These are phyloP conservation scores for Molorchus minor DNA, from an alignment of 2,888 invertebrate genomes.

Conservation along the genomic window DNA sequence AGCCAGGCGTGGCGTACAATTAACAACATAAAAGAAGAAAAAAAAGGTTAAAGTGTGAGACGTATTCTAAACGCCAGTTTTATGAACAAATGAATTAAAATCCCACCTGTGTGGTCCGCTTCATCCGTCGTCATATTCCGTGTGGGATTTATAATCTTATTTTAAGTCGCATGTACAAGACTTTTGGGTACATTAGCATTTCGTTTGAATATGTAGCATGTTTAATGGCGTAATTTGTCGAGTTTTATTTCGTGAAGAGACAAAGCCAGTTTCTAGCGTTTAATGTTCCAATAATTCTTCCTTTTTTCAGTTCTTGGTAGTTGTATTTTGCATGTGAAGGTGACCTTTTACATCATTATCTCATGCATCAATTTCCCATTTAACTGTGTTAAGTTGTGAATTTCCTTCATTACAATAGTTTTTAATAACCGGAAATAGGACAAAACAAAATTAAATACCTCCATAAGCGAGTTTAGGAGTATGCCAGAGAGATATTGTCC, in stretches of 20 bases:
- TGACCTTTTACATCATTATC: no score
- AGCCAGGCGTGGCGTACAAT: slow-evolving; percentile 42
- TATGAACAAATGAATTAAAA: slow-evolving; percentile 35
- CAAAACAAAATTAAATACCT: no score
- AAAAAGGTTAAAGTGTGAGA: not conserved
- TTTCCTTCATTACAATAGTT: no score
- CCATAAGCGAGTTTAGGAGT: no score
- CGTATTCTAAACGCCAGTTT: slow-evolving; percentile 16
- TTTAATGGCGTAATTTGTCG: slow-evolving; percentile 17
- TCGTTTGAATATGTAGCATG: slow-evolving; percentile 20
- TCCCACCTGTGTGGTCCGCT: slow-evolving; percentile 41
- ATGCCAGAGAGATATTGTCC: no score
- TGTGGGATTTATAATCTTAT: slow-evolving; percentile 41
- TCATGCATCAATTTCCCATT: no score
- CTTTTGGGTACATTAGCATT: slow-evolving; percentile 31
- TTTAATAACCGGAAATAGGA: no score
- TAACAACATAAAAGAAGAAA: slow-evolving; percentile 35
- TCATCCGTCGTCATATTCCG: slow-evolving; percentile 33
- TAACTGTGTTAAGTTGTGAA: no score
- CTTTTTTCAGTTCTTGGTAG: no score
- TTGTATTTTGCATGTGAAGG: no score
- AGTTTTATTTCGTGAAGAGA: not conserved
- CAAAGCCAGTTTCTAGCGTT: no score
- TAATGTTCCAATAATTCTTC: no score
- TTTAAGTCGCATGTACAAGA: slow-evolving; percentile 30